A percentile compares a stretch with the other conserved stretches of the same genome.
These are phyloP conservation scores for Gadus macrocephalus DNA, from an alignment of 2,113 vertebrate species.

Conservation along the genomic window DNA sequence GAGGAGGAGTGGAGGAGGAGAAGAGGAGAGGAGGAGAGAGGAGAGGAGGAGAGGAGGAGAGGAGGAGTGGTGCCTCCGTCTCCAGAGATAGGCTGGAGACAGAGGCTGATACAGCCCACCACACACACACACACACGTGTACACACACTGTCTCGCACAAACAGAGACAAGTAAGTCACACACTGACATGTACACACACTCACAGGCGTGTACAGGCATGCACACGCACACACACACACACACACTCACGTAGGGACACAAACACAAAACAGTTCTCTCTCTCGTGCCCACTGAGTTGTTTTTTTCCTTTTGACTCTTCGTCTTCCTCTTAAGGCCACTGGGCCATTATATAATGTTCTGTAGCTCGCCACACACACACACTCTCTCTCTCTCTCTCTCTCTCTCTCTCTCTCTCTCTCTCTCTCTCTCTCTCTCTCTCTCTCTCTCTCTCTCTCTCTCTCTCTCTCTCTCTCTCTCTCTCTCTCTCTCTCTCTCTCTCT, in stretches of 20 bases:
- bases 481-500: no score
- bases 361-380: constrained; percentile 23
- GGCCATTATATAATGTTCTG: constrained; percentile 54
- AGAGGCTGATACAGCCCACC: constrained; percentile 37
- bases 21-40: no score
- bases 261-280: background rate
- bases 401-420: no score
- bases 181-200: no score
- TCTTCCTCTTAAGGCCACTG: constrained; percentile 50
- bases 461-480: no score
- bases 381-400: no score
- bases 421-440: no score
- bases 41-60: no score
- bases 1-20: no score
- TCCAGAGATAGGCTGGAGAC: constrained; percentile 64
- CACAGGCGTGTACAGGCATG: background rate
- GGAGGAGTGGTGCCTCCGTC: constrained; percentile 29
- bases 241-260: background rate
- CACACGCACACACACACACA: background rate
- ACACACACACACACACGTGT: constrained; percentile 43
- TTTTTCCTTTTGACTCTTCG: constrained; percentile 65
- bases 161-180: constrained; percentile 34
- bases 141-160: constrained; percentile 18
- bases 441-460: no score
- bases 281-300: constrained; percentile 35